Evolutionary conservation across 2,888 invertebrate genomes (phyloP).

Genomic region (Callimorpha dominula): DNA sequence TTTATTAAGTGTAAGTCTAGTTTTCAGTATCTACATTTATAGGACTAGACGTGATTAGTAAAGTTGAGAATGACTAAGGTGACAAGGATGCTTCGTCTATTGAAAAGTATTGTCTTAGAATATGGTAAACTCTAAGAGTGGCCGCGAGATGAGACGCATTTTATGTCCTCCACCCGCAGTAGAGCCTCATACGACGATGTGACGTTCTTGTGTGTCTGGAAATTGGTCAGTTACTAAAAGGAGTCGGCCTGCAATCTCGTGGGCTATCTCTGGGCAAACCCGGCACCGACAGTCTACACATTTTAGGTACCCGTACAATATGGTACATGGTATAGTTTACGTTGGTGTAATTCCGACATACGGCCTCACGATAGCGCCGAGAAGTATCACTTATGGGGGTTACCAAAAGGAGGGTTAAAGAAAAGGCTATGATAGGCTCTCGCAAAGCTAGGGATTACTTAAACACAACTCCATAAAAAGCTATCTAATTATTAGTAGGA

Average conservation of each 20-base stretch:
- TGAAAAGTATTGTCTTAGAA: background rate
- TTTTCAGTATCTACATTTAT: background rate
- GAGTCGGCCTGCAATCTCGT: background rate
- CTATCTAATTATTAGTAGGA: too few species aligned
- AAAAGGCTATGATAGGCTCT: too few species aligned
- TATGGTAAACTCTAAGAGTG: background rate
- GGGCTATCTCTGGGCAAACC: too few species aligned
- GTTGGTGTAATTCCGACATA: too few species aligned
- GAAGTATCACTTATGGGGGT: too few species aligned
- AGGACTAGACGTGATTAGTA: background rate
- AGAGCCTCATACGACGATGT: too few species aligned
- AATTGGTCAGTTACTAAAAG: background rate
- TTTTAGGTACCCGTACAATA: background rate
- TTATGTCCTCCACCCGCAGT: too few species aligned
- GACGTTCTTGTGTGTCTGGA: background rate
- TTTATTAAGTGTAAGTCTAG: background rate
- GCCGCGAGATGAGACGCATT: background rate
- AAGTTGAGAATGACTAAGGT: background rate
- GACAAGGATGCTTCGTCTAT: background rate
- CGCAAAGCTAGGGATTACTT: too few species aligned
- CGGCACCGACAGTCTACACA: background rate
- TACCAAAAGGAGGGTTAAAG: too few species aligned
- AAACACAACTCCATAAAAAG: too few species aligned
- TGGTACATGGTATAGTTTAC: too few species aligned
- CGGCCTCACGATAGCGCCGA: too few species aligned